phyloP scores from a whole-genome alignment of 2,113 vertebrate species.

The Coptodon rendalli region DNA sequence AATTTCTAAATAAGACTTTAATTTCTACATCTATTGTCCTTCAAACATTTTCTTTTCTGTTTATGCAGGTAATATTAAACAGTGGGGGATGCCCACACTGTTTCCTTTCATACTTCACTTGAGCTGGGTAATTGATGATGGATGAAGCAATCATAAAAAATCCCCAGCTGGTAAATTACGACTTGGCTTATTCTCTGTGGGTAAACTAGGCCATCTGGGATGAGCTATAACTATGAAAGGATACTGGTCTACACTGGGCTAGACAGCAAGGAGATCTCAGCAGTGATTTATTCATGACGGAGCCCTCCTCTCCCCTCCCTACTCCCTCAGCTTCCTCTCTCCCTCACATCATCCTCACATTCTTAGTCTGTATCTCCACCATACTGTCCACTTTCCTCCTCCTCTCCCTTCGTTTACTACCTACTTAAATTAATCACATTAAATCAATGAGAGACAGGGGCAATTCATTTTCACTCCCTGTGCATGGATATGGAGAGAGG shows the following conservation, averaged over 20 bases:
- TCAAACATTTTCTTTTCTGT: neutral
- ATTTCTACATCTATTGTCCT: neutral
- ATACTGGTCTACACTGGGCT: slow-evolving; percentile 15
- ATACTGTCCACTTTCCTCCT: slow-evolving; percentile 6
- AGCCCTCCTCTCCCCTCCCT: slow-evolving; percentile 13
- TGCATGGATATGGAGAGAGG: neutral
- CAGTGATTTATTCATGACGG: slow-evolving; percentile 64
- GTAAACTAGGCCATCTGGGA: slow-evolving; percentile 54
- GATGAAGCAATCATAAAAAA: slow-evolving; percentile 45
- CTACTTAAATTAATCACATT: slow-evolving; percentile 51
- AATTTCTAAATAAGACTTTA: neutral
- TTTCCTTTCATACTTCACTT: neutral
- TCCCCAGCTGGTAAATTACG: slow-evolving; percentile 45
- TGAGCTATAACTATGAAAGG: slow-evolving; percentile 29
- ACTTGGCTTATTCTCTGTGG: slow-evolving; percentile 32
- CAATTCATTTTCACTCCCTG: slow-evolving; percentile 5
- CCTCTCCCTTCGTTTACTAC: slow-evolving; percentile 14
- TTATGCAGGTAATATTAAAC: neutral
- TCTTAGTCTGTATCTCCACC: neutral
- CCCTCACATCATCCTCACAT: slow-evolving; percentile 36
- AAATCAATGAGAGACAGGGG: slow-evolving; percentile 12
- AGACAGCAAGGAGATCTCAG: slow-evolving; percentile 41
- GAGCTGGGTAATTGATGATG: slow-evolving; percentile 34
- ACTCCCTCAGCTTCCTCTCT: neutral
- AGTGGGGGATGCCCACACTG: neutral